Evolutionary conservation across 2,113 vertebrate genomes (phyloP), one percentile per base, ranked within the genome.

Genomic region (Nymphicus hollandicus): DNA sequence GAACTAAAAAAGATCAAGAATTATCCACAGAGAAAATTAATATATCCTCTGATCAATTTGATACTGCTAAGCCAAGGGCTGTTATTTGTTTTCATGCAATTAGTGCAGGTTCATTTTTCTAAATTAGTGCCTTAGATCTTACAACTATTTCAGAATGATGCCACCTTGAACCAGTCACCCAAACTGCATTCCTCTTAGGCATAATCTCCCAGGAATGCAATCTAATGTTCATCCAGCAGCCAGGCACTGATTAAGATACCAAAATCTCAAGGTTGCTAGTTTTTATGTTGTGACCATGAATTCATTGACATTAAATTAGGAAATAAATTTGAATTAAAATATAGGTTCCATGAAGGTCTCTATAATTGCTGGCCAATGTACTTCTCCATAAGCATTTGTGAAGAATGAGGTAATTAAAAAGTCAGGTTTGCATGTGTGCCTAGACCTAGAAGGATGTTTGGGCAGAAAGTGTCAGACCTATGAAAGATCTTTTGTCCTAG

Each of bases 41-140:
- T 85, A 65, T 77, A n/a, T 93, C 93, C 89, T 91, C 86, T 97
- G 95, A 96, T 43, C 80, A 95, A 70, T 96, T 95, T 93, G 46
- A 95, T 76, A 86, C 78, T 88, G 55, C 50, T 95, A 92, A 94
- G 41, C 28, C 66, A 92, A 74, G 76, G 87, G 52, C 80, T 95
- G 85, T 82, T 83, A 92, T 73, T 91, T 96, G 71, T 86, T 97
- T 97, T 96, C 52, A 81, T 86, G 35, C 8, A 74, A 86, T 93
- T 94, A 91, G 31, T 74, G 52, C 83, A 93, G 61, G 83, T 77
- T 95, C 71, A 76, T 97, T 97, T 98, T 96, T 91, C 47, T 64
- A 63, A 91, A 88, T 92, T 60, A 89, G 63, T 78, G 60, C 61
- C 78, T 97, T 81, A 91, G 93, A 97, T 96, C 89, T 90, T 89